Conservation (phyloP, 2,888 invertebrate species). For the Clanis bilineata region DNA sequence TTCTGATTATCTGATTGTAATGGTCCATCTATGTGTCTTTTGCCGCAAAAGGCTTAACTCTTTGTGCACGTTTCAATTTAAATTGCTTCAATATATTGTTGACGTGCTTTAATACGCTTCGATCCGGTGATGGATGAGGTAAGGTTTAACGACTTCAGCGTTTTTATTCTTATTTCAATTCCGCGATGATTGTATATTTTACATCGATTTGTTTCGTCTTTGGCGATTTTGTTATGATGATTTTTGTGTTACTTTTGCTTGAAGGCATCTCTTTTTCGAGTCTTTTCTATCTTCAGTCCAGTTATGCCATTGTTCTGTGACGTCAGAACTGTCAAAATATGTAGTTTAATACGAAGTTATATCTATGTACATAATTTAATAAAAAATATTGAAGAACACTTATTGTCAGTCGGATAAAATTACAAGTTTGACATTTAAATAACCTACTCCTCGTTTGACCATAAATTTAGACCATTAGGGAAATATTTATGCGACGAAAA, state of each 20-base stretch:
- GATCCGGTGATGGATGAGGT: slow-evolving; percentile 5
- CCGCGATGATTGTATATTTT: not conserved
- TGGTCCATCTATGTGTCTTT: not conserved
- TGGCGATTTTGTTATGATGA: no score
- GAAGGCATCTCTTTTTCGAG: no score
- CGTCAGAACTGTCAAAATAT: no score
- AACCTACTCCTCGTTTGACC: not conserved
- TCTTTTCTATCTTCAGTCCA: no score
- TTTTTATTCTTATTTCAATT: not conserved
- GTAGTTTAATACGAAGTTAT: no score
- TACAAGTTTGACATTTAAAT: not conserved
- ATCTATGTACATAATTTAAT: no score
- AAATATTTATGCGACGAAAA: not conserved
- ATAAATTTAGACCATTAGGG: not conserved
- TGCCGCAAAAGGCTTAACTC: not conserved
- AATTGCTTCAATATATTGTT: not conserved
- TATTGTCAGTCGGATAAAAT: not conserved
- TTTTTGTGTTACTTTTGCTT: no score
- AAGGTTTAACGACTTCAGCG: slow-evolving; percentile 1
- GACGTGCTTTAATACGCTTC: not conserved
- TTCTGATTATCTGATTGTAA: no score
- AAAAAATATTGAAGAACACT: not conserved
- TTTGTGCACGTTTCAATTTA: not conserved
- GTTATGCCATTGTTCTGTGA: no score
- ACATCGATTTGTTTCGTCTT: no score